A percentile compares a stretch with the other conserved stretches of the same genome.
Evolutionary conservation across 2,113 vertebrate species (phyloP).

Genomic region (Gavia stellata): DNA sequence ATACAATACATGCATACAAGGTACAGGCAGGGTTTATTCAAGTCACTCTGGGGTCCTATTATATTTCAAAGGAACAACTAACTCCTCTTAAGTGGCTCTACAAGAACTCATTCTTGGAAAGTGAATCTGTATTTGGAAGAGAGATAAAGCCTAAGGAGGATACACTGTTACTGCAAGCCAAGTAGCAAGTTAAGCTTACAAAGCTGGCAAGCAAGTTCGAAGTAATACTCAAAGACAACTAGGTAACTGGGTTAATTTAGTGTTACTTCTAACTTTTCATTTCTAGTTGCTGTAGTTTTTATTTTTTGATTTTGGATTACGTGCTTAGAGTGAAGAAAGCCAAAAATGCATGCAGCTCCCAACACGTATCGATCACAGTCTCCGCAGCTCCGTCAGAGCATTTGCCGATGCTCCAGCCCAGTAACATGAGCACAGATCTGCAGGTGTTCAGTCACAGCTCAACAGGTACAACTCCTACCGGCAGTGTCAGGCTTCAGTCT

Average conservation of each 20-base stretch:
- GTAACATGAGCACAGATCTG: neutral
- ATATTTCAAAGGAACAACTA: neutral
- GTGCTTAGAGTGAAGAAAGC: neutral
- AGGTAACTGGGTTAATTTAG: neutral
- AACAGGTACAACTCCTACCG: neutral
- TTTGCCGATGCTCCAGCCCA: neutral
- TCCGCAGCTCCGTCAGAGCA: accelerated
- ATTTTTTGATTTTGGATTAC: neutral
- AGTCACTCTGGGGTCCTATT: neutral
- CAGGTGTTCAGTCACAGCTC: neutral
- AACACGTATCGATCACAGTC: accelerated
- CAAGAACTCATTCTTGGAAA: neutral
- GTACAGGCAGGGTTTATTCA: neutral
- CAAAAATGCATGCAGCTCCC: accelerated
- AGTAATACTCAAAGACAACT: neutral
- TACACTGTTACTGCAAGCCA: neutral
- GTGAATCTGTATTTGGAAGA: neutral
- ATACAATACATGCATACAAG: neutral
- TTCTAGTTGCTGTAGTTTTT: neutral
- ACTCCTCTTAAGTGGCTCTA: neutral
- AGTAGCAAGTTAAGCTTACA: neutral
- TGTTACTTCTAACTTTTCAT: neutral
- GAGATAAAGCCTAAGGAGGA: too few species aligned
- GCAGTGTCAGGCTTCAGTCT: neutral
- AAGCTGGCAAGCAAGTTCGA: neutral